Evolutionary conservation across 2,113 vertebrate genomes (phyloP).

Genomic region (Litocranius walleri): DNA sequence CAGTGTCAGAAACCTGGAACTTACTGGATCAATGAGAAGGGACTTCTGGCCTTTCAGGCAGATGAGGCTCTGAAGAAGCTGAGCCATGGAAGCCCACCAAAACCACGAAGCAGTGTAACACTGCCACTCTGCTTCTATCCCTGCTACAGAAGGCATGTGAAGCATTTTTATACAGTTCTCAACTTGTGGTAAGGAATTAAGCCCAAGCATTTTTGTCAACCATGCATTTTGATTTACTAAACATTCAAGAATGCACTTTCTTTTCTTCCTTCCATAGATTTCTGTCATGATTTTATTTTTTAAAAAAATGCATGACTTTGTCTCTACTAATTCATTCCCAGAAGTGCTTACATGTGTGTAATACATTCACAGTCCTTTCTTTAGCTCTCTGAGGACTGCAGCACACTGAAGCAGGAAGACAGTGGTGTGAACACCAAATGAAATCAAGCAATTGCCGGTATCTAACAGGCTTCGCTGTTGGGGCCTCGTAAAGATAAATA

Average conservation of each 20-base stretch:
- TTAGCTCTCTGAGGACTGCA: neutral
- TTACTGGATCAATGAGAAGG: slow-evolving; percentile 65
- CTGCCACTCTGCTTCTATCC: neutral
- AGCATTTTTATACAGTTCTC: slow-evolving; percentile 46
- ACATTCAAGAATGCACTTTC: neutral
- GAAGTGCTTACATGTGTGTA: neutral
- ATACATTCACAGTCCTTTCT: neutral
- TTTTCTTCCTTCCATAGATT: slow-evolving; percentile 12
- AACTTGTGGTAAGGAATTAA: slow-evolving; percentile 45
- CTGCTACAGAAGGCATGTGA: slow-evolving; percentile 56
- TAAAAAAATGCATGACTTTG: neutral
- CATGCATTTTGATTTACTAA: slow-evolving; percentile 25
- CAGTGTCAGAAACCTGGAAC: slow-evolving; percentile 60
- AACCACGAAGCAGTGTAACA: slow-evolving; percentile 55
- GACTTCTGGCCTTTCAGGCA: slow-evolving; percentile 71
- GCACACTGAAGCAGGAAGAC: neutral
- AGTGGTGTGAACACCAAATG: slow-evolving; percentile 51
- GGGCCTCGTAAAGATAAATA: slow-evolving; percentile 81
- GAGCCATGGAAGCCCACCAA: slow-evolving; percentile 70
- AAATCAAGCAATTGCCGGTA: slow-evolving; percentile 36
- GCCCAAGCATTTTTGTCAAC: neutral
- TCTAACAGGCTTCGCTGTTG: slow-evolving; percentile 58
- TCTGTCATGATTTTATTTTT: neutral
- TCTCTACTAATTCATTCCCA: neutral
- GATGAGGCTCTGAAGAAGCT: slow-evolving; percentile 68